Evolutionary conservation across 1,140 invertebrate species (phyloP).

Genomic region (Drosophila gunungcola): DNA sequence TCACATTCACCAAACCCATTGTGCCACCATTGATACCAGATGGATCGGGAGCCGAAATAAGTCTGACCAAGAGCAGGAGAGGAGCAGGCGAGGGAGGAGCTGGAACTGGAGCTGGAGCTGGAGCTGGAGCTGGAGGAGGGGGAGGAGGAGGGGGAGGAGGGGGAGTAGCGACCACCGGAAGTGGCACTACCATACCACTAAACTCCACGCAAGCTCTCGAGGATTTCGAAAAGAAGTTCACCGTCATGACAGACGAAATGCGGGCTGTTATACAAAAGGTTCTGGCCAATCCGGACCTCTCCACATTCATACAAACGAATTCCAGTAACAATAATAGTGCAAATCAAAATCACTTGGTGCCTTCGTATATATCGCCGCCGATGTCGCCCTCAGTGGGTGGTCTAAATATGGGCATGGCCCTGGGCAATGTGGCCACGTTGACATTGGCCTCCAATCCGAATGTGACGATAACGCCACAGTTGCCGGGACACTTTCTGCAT

Average conservation of each 20-base stretch:
- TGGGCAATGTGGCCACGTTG: slow-evolving; percentile 56
- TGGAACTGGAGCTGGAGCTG: neutral
- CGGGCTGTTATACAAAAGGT: slow-evolving; percentile 82
- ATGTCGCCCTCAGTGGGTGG: slow-evolving; percentile 73
- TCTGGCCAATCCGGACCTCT: slow-evolving; percentile 80
- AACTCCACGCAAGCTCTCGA: slow-evolving; percentile 76
- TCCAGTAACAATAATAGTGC: slow-evolving; percentile 28
- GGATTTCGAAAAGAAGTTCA: slow-evolving; percentile 82
- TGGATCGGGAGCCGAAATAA: slow-evolving; percentile 20
- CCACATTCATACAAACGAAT: slow-evolving; percentile 81
- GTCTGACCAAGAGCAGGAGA: slow-evolving; percentile 18
- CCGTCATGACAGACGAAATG: slow-evolving; percentile 82
- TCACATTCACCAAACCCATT: slow-evolving; percentile 74
- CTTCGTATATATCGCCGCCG: slow-evolving; percentile 79
- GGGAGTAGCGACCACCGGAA: neutral
- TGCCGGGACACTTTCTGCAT: slow-evolving; percentile 77
- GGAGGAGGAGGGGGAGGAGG: neutral
- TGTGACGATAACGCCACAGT: slow-evolving; percentile 78
- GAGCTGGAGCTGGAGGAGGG: neutral
- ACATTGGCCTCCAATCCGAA: slow-evolving; percentile 76
- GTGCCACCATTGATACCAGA: slow-evolving; percentile 72
- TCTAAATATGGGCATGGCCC: slow-evolving; percentile 35
- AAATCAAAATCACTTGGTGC: slow-evolving; percentile 41
- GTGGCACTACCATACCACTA: slow-evolving; percentile 67
- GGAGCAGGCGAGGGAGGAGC: neutral